Evolutionary conservation across 2,113 vertebrate genomes (phyloP).

Genomic region (Cavia aperea): DNA sequence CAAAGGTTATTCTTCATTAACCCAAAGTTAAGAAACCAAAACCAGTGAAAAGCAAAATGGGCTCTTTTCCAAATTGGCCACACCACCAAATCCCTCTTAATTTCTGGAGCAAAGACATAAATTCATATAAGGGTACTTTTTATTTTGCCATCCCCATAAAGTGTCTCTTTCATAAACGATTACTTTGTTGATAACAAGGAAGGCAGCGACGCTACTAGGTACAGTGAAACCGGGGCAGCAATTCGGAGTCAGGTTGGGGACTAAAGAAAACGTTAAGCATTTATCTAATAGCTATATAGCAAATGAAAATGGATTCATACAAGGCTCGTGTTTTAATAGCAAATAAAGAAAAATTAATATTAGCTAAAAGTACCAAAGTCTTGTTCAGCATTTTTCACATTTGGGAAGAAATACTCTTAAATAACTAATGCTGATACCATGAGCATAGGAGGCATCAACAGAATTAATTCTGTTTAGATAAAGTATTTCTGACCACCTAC

Average conservation of each 20-base stretch:
- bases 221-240: neutral
- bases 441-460: neutral
- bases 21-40: slow-evolving; percentile 43
- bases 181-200: neutral
- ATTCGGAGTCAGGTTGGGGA: neutral
- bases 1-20: slow-evolving; percentile 55
- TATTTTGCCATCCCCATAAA: neutral
- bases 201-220: neutral
- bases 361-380: neutral
- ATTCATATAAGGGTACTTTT: neutral
- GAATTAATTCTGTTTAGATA: neutral
- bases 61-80: neutral
- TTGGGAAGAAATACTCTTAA: slow-evolving; percentile 16
- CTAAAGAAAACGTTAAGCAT: neutral
- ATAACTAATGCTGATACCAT: neutral
- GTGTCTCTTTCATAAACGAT: neutral
- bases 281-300: slow-evolving; percentile 19
- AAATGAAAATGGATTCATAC: slow-evolving; percentile 48
- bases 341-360: slow-evolving; percentile 36
- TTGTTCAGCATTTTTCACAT: slow-evolving; percentile 8
- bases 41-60: neutral
- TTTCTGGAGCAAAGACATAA: slow-evolving; percentile 23
- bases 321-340: slow-evolving; percentile 44
- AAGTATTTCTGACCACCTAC: slow-evolving; percentile 36
- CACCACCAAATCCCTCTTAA: neutral